Evolutionary conservation across 2,113 vertebrate species (phyloP).

Genomic region (Neotoma lepida): DNA sequence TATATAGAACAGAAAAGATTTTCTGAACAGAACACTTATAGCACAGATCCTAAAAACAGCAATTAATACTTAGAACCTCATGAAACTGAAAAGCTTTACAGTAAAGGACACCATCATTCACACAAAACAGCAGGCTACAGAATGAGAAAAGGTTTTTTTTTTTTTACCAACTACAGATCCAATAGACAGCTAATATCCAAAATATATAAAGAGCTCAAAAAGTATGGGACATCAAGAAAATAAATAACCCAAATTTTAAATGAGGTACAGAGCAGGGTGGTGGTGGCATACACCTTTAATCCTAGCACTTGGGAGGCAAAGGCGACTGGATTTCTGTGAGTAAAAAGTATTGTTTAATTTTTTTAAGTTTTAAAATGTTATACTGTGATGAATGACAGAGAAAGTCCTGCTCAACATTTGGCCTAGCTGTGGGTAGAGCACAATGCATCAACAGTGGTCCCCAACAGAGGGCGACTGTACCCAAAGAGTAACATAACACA

Average conservation of each 20-base stretch:
- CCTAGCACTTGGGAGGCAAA: too few species aligned
- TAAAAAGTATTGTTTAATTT: background rate
- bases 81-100: too few species aligned
- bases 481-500: background rate
- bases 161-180: background rate
- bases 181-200: background rate
- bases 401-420: background rate
- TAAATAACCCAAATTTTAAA: background rate
- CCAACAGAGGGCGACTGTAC: too few species aligned
- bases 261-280: background rate
- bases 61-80: background rate
- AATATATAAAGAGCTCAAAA: background rate
- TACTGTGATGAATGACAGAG: background rate
- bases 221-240: background rate
- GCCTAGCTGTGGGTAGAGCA: background rate
- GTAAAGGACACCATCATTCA: background rate
- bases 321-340: too few species aligned
- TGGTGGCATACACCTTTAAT: too few species aligned
- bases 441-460: background rate
- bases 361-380: background rate
- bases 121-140: background rate
- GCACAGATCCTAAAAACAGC: background rate
- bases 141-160: background rate
- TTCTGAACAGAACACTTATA: background rate
- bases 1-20: background rate